phyloP scores from a whole-genome alignment of 64 coral and sea anemone species.

The Astreopora myriophthalma region DNA sequence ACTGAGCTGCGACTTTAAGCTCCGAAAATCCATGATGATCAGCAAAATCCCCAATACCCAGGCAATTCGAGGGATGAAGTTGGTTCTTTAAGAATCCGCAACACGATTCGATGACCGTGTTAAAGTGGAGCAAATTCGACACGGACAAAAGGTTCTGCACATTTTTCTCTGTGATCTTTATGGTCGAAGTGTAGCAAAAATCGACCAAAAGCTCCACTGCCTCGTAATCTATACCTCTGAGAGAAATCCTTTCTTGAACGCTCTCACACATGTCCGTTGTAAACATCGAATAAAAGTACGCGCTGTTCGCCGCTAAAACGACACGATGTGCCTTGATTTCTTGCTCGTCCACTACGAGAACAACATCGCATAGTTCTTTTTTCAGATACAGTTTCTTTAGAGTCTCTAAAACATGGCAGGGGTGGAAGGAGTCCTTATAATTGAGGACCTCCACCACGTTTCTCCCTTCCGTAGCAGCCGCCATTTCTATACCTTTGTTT shows the following conservation, averaged over 20 bases:
- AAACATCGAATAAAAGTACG: conserved; percentile 99
- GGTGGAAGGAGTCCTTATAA: conserved; percentile 95
- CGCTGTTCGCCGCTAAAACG: conserved; percentile 96
- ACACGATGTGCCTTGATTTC: conserved; percentile 87
- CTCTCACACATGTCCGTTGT: conserved; percentile 92
- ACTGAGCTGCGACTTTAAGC: conserved; percentile 73
- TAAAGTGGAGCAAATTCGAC: conserved; percentile 93
- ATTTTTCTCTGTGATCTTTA: conserved; percentile 90
- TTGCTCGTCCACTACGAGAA: conserved; percentile 71
- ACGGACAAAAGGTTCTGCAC: conserved; percentile 88
- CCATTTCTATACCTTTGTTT: conserved; percentile 58
- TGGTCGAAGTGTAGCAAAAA: conserved; percentile 95
- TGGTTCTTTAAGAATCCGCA: conserved; percentile 90
- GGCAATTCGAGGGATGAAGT: conserved; percentile 91
- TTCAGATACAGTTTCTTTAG: conserved; percentile 79
- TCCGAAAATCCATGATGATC: conserved; percentile 87
- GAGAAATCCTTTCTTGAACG: conserved; percentile 70
- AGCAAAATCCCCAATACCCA: conserved; percentile 93
- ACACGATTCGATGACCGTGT: conserved; percentile 86
- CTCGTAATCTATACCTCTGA: conserved; percentile 80
- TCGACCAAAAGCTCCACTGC: conserved; percentile 85
- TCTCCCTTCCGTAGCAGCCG: conserved; percentile 25
- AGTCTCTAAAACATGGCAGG: conserved; percentile 86
- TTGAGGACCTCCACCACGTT: conserved; percentile 56
- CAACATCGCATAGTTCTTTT: conserved; percentile 93